A percentile compares a stretch with the other conserved stretches of the same genome.
Conservation (phyloP, 2,113 vertebrate genomes). For the Macquaria ambigua region DNA sequence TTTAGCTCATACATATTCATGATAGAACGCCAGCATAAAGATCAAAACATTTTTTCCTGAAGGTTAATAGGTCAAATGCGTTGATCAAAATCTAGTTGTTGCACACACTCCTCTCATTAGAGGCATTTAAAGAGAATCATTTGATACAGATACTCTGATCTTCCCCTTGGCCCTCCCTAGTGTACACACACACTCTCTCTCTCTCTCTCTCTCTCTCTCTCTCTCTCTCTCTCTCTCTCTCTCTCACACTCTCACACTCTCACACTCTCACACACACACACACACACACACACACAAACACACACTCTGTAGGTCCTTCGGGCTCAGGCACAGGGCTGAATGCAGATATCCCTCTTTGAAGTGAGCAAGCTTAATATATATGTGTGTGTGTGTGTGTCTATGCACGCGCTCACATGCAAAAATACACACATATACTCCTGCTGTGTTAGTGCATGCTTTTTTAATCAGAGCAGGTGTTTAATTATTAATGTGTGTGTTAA, state of each 20-base stretch:
- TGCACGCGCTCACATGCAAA: not conserved
- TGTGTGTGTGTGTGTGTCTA: not conserved
- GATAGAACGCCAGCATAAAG: slow-evolving; percentile 48
- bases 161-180: slow-evolving; percentile 77
- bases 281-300: slow-evolving; percentile 19
- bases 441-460: slow-evolving; percentile 54
- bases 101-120: slow-evolving; percentile 77
- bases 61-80: slow-evolving; percentile 83
- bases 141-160: slow-evolving; percentile 82
- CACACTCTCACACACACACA: slow-evolving; percentile 24
- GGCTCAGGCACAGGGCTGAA: slow-evolving; percentile 63
- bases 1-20: slow-evolving; percentile 69
- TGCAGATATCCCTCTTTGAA: slow-evolving; percentile 79
- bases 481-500: slow-evolving; percentile 76
- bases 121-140: slow-evolving; percentile 79
- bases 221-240: slow-evolving; percentile 16
- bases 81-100: slow-evolving; percentile 79
- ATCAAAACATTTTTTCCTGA: slow-evolving; percentile 75
- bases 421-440: slow-evolving; percentile 13
- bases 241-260: slow-evolving; percentile 18
- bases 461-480: slow-evolving; percentile 77
- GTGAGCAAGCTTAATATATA: slow-evolving; percentile 41
- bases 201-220: not conserved
- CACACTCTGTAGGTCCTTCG: slow-evolving; percentile 56
- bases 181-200: slow-evolving; percentile 37